Percentiles rank a stretch among this genome's conserved stretches.
Conservation (phyloP, 2,888 invertebrate genomes). For the Spatulosminthurus flaviceps region DNA sequence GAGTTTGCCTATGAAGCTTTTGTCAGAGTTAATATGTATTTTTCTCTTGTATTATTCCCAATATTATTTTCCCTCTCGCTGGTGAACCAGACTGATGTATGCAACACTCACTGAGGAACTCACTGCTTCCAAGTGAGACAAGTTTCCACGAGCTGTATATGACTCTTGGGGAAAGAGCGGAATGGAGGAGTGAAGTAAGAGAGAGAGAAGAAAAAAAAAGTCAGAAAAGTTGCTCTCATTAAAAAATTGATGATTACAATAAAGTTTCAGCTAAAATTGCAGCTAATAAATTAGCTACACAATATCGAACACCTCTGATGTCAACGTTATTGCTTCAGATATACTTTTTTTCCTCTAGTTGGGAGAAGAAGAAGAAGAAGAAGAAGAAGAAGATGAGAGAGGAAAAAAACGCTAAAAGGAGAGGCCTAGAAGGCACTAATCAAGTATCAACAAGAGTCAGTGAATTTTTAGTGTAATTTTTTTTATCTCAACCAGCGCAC, state of each 20-base stretch:
- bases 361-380: too few relatives aligned
- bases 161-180: not conserved
- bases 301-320: slow-evolving; percentile 26
- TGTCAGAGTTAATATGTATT: too few relatives aligned
- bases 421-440: slow-evolving; percentile 36
- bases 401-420: not conserved
- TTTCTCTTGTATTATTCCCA: too few relatives aligned
- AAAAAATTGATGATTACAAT: slow-evolving; percentile 23
- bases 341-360: too few relatives aligned
- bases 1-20: too few relatives aligned
- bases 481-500: not conserved
- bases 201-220: not conserved
- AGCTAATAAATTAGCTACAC: slow-evolving; percentile 32
- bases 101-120: too few relatives aligned
- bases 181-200: slow-evolving; percentile 18
- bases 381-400: not conserved
- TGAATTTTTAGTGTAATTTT: slow-evolving; percentile 4
- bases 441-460: slow-evolving; percentile 13
- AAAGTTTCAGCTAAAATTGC: slow-evolving; percentile 27
- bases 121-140: not conserved
- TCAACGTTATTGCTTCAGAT: slow-evolving; percentile 23
- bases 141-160: not conserved
- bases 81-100: too few relatives aligned
- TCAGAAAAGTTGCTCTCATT: slow-evolving; percentile 34
- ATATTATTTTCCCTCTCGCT: too few relatives aligned